phyloP scores from a whole-genome alignment of 1,140 invertebrate species.

The Araneus ventricosus region DNA sequence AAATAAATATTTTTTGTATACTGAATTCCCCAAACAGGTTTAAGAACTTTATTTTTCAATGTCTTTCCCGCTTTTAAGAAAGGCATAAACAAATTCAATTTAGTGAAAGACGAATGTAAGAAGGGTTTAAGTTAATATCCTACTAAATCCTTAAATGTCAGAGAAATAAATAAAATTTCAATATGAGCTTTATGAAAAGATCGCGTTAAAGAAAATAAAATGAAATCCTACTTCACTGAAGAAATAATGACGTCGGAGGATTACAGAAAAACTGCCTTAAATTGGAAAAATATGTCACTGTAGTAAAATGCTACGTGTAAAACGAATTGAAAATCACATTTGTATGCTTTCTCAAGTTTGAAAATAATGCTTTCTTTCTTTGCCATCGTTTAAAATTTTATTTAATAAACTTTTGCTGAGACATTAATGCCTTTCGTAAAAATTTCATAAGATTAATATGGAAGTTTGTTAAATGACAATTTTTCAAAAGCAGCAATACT shows the following conservation, averaged over 20 bases:
- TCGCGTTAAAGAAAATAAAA: background rate
- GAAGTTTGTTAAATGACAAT: too few relatives aligned
- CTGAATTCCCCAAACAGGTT: background rate
- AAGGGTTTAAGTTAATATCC: conserved; percentile 4
- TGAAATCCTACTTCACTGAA: background rate
- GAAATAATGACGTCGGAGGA: background rate
- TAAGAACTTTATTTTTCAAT: background rate
- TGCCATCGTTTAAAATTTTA: too few relatives aligned
- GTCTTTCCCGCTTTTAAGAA: background rate
- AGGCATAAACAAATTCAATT: conserved; percentile 29
- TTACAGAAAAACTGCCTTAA: background rate
- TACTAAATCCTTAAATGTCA: background rate
- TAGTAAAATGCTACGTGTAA: background rate
- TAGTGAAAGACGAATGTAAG: background rate
- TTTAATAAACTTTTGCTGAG: background rate
- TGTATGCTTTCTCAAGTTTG: background rate
- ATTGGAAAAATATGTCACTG: background rate
- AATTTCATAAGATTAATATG: background rate
- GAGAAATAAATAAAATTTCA: conserved; percentile 1
- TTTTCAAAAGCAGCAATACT: too few relatives aligned
- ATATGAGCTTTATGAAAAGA: conserved; percentile 3
- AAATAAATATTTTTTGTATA: background rate
- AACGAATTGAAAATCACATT: background rate
- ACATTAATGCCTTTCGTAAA: background rate
- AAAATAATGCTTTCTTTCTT: too few relatives aligned